Conservation (phyloP, 2,888 invertebrate genomes). For the Achlya flavicornis region DNA sequence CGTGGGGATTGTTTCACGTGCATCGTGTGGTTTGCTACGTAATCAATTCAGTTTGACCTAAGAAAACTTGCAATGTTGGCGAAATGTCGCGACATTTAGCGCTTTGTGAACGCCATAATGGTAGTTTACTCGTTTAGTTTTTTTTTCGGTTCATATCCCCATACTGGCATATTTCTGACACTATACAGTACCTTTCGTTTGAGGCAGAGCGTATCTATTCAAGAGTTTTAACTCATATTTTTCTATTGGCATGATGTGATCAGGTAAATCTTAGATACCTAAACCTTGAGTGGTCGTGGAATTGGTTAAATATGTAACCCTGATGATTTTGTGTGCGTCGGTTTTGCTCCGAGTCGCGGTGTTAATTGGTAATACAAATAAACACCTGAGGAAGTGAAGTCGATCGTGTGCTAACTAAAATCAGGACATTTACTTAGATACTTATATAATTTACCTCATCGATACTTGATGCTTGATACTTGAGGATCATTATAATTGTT, state of each 20-base stretch:
- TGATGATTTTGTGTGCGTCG: slow-evolving; percentile 16
- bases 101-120: slow-evolving; percentile 6
- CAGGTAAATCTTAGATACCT: background rate
- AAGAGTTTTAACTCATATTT: background rate
- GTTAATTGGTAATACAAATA: slow-evolving; percentile 23
- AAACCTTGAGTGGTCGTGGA: background rate
- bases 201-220: background rate
- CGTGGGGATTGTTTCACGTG: slow-evolving; percentile 18
- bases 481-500: too few species aligned
- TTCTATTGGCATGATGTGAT: background rate
- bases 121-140: slow-evolving; percentile 6
- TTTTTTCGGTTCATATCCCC: background rate
- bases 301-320: slow-evolving; percentile 13
- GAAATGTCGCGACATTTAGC: slow-evolving; percentile 13
- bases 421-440: background rate
- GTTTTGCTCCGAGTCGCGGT: slow-evolving; percentile 15
- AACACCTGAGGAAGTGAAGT: slow-evolving; percentile 15
- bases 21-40: slow-evolving; percentile 18
- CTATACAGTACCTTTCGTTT: background rate
- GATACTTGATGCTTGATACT: too few species aligned
- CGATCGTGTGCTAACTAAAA: background rate
- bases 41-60: slow-evolving; percentile 18
- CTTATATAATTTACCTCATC: too few species aligned
- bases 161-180: background rate
- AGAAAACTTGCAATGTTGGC: slow-evolving; percentile 17